A percentile compares a stretch with the other conserved stretches of the same genome.
phyloP scores from a whole-genome alignment of 2,888 invertebrate species.

The Philaethria dido region DNA sequence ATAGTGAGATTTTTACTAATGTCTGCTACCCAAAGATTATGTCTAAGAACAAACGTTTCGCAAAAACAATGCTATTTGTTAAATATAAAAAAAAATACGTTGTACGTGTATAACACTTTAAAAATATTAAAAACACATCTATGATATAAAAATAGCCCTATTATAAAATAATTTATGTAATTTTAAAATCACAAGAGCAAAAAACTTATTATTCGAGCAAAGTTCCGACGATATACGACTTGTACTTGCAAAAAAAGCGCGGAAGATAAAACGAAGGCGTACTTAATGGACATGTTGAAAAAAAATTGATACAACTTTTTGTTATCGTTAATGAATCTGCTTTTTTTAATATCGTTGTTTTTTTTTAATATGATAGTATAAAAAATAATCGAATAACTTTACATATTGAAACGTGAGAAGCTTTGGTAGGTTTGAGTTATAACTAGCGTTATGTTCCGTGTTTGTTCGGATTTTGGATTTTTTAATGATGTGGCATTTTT shows the following conservation, averaged over 20 bases:
- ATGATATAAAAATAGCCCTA: neutral
- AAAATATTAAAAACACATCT: too few relatives aligned
- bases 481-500: too few relatives aligned
- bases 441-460: neutral
- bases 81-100: too few relatives aligned
- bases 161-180: neutral
- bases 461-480: neutral
- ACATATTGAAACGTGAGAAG: constrained; percentile 2
- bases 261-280: constrained; percentile 8
- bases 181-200: constrained; percentile 7
- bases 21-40: too few relatives aligned
- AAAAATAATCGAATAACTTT: neutral
- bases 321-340: constrained; percentile 14
- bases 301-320: constrained; percentile 1
- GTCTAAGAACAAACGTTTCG: too few relatives aligned
- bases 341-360: neutral
- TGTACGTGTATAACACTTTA: too few relatives aligned
- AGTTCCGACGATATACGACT: constrained; percentile 4
- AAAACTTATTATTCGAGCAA: constrained; percentile 12
- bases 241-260: neutral
- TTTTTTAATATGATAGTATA: neutral
- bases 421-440: neutral
- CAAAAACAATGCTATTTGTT: too few relatives aligned
- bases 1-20: too few relatives aligned
- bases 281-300: neutral